Conservation (phyloP, 2,888 invertebrate genomes). For the Romanomermis culicivorax region DNA sequence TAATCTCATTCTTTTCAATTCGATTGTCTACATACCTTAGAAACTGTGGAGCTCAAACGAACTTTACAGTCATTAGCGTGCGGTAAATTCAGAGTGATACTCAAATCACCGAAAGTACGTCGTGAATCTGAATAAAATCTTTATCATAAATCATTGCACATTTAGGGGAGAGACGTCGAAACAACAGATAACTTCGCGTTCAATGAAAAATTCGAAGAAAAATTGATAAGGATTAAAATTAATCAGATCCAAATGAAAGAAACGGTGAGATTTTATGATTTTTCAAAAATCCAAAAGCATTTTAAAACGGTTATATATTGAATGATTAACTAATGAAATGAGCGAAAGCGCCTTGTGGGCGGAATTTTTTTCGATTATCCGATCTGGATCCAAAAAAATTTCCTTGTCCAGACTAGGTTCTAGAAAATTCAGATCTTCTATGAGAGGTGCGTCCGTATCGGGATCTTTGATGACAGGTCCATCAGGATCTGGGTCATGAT, state of each 20-base stretch:
- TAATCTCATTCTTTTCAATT: too few relatives aligned
- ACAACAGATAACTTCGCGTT: slow-evolving; percentile 70
- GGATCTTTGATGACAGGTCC: too few relatives aligned
- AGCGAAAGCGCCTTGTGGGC: neutral
- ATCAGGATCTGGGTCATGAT: too few relatives aligned
- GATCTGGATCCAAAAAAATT: too few relatives aligned
- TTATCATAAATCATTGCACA: neutral
- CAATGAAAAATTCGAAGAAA: slow-evolving; percentile 79
- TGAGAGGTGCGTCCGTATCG: too few relatives aligned
- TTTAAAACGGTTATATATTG: too few relatives aligned
- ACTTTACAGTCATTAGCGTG: slow-evolving; percentile 92
- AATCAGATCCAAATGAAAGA: slow-evolving; percentile 99
- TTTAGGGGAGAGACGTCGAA: slow-evolving; percentile 63
- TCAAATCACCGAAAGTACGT: slow-evolving; percentile 48
- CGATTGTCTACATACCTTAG: too few relatives aligned
- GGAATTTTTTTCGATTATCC: neutral
- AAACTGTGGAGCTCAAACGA: slow-evolving; percentile 70
- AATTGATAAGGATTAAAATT: slow-evolving; percentile 89
- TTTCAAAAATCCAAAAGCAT: too few relatives aligned
- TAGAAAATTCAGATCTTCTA: too few relatives aligned
- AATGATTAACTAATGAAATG: too few relatives aligned
- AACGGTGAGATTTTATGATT: slow-evolving; percentile 53
- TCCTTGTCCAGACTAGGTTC: too few relatives aligned
- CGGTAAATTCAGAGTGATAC: slow-evolving; percentile 76
- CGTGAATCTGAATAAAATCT: neutral